Evolutionary conservation across 2,888 invertebrate species (phyloP), one percentile per base, ranked within the genome.

Genomic region (Unio delphinus): DNA sequence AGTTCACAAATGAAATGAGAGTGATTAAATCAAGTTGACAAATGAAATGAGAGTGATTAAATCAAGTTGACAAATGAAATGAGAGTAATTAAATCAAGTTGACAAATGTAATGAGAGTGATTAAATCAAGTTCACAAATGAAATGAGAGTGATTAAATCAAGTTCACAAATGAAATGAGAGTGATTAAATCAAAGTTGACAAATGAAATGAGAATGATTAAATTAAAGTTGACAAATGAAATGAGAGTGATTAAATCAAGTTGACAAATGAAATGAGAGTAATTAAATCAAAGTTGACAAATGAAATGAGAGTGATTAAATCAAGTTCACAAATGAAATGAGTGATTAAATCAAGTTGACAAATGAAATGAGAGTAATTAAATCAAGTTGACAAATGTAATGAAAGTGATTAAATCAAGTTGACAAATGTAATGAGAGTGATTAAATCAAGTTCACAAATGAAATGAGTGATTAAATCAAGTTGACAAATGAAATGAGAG

Each of bases 281-380:
- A 28, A 28, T 4, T 28, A 28, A 28, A 28, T 4, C 28, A n/a
- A 63, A 20, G 17, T 54, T 8, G 45, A 63, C 30, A 68, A 23
- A n/a, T 63, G 7, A 57, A 68, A 34, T 34, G n/a, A 18, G 23
- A 23, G 23, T 61, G n/a, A 20, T 23, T 59, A 30, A 57, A 65
- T 15, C 5, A 59, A 28, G n/a, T 62, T 28, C 3, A 28, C 28
- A 28, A 28, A 28, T 28, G 28, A 28, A 28, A 28, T 28, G 28
- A 28, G 28, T 28, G 28, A 28, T 11, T 34, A 23, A 62, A 18
- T 56, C 34, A 3, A 23, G 23, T 23, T 23, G 23, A 23, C 23
- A 34, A 34, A 7, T 34, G 7, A 7, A 34, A 8, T 34, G 34
- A 8, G 34, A 34, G 34, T 7, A 5, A 6, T 34, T 8, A 34